Base-by-base conservation (phyloP, 2,888 invertebrate genomes). In the Drosophila leonis region DNA sequence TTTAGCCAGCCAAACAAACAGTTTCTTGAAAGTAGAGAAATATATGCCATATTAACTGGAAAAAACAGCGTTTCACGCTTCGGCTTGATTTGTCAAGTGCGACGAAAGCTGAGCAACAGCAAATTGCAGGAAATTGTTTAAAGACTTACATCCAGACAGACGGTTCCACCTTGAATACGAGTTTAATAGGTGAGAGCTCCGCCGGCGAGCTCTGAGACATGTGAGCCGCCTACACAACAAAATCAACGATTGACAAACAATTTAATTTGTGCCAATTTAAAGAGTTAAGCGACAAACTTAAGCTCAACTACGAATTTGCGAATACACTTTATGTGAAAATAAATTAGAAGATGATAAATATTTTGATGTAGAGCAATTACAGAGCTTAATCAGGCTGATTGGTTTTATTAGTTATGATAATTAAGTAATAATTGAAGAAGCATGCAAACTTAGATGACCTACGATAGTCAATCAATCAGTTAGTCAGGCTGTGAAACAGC, bases 131-230 rank as follows among this genome's bases (percentile, higher is more conserved):
- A 73, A 76, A 82, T 63, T 55, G 79, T 73, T 73, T 57, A 42
- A 37, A 27, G 55, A 68, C 62, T 57, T 62, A 49, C 44, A 31
- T 42, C n/a, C 4, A 31, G 51, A 6, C 20, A n/a, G 35, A 63
- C 44, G 70, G 87, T 88, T 84, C 84, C 89, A 84, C 84, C 84
- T 86, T 86, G 75, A 73, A 73, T 71, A 68, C 75, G 24, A 27
- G 27, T 18, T 72, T 86, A 88, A 88, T 79, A 37, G 87, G 52
- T 51, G 67, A 59, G 64, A 65, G 78, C 31, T 27, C 6, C 15
- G 18, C 7, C 15, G 3, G 20, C 6, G 10, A 48, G 56, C 31
- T 49, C 33, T n/a, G 37, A 29, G 62, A 37, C 42, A 35, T 24
- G 35, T 7, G 33, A 9, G 48, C 63, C 78, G 54, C 65, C 69